Percentiles rank a stretch among this genome's conserved stretches.
phyloP scores from a whole-genome alignment of 2,113 vertebrate species.

The Prunella fulvescens region DNA sequence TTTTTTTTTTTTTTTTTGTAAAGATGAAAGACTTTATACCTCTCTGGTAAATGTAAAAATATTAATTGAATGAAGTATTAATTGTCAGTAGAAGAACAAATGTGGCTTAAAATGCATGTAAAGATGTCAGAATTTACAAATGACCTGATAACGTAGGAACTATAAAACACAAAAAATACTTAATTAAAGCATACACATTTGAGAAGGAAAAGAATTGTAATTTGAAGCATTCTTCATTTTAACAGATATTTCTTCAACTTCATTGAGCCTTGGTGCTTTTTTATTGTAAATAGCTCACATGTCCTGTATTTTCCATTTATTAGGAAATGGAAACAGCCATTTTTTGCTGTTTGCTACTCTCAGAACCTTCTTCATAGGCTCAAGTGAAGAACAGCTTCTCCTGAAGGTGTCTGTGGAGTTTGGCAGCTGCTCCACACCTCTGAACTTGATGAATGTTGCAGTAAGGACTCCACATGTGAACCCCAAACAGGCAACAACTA shows the following conservation, averaged over 20 bases:
- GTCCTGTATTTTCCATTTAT: not conserved
- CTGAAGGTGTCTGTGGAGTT: rapidly evolving
- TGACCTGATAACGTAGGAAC: not conserved
- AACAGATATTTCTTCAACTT: not conserved
- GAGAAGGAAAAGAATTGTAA: not conserved
- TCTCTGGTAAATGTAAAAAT: not conserved
- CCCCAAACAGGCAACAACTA: not conserved
- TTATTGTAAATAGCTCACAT: not conserved
- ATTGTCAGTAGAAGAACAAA: not conserved
- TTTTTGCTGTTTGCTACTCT: not conserved
- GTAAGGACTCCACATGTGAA: not conserved
- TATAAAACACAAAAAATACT: not conserved
- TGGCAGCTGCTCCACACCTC: not conserved
- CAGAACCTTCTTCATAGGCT: not conserved
- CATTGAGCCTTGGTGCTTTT: not conserved
- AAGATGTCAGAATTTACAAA: not conserved
- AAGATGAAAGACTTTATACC: not conserved
- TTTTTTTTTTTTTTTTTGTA: not conserved
- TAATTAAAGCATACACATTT: not conserved
- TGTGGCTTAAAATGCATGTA: not conserved
- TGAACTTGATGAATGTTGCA: rapidly evolving
- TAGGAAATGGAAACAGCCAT: too few species aligned
- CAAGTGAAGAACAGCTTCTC: not conserved
- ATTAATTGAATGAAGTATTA: not conserved
- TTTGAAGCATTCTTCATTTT: not conserved